Percentiles rank a stretch among this genome's conserved stretches.
These are phyloP conservation scores for Pomacea canaliculata DNA, from an alignment of 2,888 invertebrate genomes.

Conservation along the genomic window DNA sequence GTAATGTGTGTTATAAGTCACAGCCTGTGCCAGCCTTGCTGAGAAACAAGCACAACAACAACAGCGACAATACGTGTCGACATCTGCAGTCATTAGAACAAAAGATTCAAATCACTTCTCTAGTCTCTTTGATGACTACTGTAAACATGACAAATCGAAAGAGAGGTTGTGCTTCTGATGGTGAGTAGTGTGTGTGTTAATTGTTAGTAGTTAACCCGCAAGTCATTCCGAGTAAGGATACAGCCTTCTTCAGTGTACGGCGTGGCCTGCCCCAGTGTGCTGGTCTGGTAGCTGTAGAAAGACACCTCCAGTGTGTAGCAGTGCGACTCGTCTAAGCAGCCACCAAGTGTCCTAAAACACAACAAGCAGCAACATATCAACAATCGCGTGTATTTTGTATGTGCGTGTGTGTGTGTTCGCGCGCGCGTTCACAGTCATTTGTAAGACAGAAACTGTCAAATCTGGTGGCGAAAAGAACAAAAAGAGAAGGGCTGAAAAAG, in stretches of 20 bases:
- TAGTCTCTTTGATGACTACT: too few species aligned
- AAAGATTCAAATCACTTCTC: too few species aligned
- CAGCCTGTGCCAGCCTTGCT: too few species aligned
- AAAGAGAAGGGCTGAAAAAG: too few species aligned
- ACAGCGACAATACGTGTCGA: too few species aligned
- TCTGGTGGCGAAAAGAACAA: not conserved
- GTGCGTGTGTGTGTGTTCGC: not conserved
- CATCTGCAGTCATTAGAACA: too few species aligned
- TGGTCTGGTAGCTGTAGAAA: slow-evolving; percentile 86
- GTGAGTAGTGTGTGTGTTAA: not conserved
- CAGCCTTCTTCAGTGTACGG: slow-evolving; percentile 95
- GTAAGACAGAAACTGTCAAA: not conserved
- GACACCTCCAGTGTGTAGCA: slow-evolving; percentile 93
- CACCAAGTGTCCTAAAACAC: slow-evolving; percentile 67
- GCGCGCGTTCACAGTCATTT: not conserved
- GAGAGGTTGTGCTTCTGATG: not conserved
- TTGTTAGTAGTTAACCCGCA: not conserved
- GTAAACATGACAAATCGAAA: too few species aligned
- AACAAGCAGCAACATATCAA: not conserved
- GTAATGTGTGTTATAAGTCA: too few species aligned
- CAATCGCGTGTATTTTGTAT: not conserved
- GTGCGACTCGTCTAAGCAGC: slow-evolving; percentile 81
- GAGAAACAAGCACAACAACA: too few species aligned
- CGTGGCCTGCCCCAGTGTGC: slow-evolving; percentile 75
- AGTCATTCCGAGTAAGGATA: slow-evolving; percentile 79